Base-by-base conservation (phyloP, 2,113 vertebrate genomes). In the Pleuronectes platessa region DNA sequence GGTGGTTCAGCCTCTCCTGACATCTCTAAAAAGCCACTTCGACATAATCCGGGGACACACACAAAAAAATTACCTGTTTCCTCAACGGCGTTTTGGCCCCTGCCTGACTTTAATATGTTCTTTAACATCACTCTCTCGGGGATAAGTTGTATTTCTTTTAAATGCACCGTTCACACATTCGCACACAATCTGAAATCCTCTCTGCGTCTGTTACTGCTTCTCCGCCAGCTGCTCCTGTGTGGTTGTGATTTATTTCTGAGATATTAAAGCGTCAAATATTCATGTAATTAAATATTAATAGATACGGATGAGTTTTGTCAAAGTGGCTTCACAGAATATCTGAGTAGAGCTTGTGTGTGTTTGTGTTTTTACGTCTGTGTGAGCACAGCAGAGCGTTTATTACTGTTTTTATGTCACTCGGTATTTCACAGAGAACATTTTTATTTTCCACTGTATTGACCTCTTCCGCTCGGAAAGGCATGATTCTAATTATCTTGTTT, bases 21-120 rank as follows among this genome's bases (percentile, higher is more conserved):
- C 78, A 68, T 84, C 84, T 78, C 69, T 82, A 76, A 91, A 91
- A 79, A 92, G 79, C 78, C 53, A 79, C 71, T 89, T 84, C 56
- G 66, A 74, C 76, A 85, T 84, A 76, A 85, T 82, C 69, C 37
- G 5, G 59, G 54, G 82, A 72, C 24, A 82, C 47, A 31, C 58
- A 69, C 3, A 60, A 49, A 54, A 72, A 68, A 77, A 79, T 71
- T 20, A 79, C 24, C 74, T 68, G 66, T 58, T 85, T 77, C 27
- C 71, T 79, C 64, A 74, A 67, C 13, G 13, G 71, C 64, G 71
- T 58, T 76, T 47, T 56, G 72, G 62, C 60, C 78, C 42, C 47
- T 51, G 64, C 68, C 56, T 79, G 72, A 63, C 81, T 82, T 75
- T 65, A 81, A 89, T 83, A 89, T 77, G 69, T 81, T 81, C 61